These are phyloP conservation scores for Limnephilus rhombicus DNA, from an alignment of 2,888 invertebrate species.

Conservation along the genomic window DNA sequence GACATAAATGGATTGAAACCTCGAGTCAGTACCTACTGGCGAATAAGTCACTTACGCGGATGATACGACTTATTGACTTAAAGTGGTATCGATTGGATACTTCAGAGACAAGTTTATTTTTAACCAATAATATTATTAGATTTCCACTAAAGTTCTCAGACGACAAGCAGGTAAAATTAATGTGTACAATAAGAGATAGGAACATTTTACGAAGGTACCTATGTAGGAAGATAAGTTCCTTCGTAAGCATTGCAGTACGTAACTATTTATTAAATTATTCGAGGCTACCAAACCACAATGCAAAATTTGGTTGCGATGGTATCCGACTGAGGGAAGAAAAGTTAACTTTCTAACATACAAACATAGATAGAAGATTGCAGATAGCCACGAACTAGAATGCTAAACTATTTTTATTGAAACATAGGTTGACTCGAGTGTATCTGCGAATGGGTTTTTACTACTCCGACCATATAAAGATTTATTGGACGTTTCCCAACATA, in stretches of 20 bases:
- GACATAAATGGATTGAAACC: not conserved
- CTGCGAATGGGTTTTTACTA: not conserved
- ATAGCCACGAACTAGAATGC: not conserved
- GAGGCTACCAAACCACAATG: not conserved
- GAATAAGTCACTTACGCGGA: not conserved
- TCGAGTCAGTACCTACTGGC: not conserved
- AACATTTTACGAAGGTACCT: no score
- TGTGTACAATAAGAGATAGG: no score
- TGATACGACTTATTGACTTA: not conserved
- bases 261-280: not conserved
- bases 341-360: not conserved
- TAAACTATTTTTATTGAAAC: not conserved
- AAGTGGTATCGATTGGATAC: not conserved
- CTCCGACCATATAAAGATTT: not conserved
- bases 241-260: not conserved
- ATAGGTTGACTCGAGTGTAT: not conserved
- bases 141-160: not conserved
- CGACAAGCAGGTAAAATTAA: no score
- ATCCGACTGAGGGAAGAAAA: not conserved
- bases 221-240: no score
- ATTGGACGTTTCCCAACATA: not conserved
- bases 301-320: not conserved
- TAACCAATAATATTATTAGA: not conserved
- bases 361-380: not conserved
- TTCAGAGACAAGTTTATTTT: not conserved